Percentiles rank a stretch among this genome's conserved stretches.
These are phyloP conservation scores for Harpalus rufipes DNA, from an alignment of 2,888 invertebrate genomes.

Conservation along the genomic window DNA sequence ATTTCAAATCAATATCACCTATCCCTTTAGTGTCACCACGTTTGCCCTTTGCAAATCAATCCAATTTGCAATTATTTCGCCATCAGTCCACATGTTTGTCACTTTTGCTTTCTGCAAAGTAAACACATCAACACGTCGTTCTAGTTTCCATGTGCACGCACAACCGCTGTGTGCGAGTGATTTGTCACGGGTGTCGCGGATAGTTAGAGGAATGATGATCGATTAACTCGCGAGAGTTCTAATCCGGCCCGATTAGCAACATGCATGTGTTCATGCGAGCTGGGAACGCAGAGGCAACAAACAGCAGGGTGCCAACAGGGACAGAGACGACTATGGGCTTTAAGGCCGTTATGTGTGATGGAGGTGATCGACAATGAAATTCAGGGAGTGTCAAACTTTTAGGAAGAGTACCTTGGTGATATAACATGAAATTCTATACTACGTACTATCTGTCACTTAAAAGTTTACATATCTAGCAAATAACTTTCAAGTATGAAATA, in stretches of 20 bases:
- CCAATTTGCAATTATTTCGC: conserved; percentile 26
- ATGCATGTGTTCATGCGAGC: conserved; percentile 1
- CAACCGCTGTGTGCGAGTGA: conserved; percentile 43
- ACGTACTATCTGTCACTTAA: too few species aligned
- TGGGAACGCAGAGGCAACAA: background rate
- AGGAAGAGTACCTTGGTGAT: background rate
- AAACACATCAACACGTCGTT: conserved; percentile 38
- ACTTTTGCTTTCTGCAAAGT: conserved; percentile 36
- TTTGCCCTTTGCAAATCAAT: background rate
- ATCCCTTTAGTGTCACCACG: background rate
- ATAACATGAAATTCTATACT: too few species aligned
- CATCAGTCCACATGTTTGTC: conserved; percentile 27
- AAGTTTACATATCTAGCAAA: too few species aligned
- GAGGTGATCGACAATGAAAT: conserved; percentile 28
- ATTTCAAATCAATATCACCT: background rate
- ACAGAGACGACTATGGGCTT: background rate
- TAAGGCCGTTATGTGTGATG: background rate
- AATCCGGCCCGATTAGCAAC: conserved; percentile 59
- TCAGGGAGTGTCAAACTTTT: background rate
- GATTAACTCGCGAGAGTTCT: conserved; percentile 54
- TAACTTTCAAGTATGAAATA: too few species aligned
- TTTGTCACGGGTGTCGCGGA: conserved; percentile 59
- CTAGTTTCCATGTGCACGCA: conserved; percentile 19
- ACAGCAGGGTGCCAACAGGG: background rate
- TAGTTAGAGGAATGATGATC: conserved; percentile 59